Evolutionary conservation across 2,113 vertebrate genomes (phyloP).

Genomic region (Calonectris borealis): DNA sequence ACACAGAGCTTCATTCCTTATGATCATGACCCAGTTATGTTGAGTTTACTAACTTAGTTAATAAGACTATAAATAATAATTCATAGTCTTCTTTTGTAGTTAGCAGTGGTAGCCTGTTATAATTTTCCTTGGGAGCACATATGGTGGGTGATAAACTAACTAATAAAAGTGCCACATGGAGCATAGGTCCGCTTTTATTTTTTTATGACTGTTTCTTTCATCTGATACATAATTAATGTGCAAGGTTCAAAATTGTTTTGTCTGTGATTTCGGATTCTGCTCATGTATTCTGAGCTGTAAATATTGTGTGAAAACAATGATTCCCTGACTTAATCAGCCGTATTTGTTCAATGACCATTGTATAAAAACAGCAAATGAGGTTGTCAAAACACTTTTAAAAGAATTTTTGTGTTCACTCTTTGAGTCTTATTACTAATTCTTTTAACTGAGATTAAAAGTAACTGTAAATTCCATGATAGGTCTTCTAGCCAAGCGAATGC

Average conservation of each 20-base stretch:
- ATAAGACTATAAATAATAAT: constrained; percentile 70
- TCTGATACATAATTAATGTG: constrained; percentile 63
- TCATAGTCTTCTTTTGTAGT: constrained; percentile 45
- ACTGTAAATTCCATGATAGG: background rate
- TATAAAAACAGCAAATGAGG: background rate
- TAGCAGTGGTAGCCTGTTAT: constrained; percentile 50
- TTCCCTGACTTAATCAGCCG: background rate
- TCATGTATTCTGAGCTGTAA: background rate
- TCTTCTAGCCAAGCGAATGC: background rate
- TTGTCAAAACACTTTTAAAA: background rate
- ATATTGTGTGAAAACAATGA: background rate
- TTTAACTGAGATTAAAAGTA: background rate
- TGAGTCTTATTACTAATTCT: background rate
- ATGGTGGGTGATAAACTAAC: constrained; percentile 69
- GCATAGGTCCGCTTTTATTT: constrained; percentile 57
- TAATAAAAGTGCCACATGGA: constrained; percentile 67
- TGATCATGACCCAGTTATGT: background rate
- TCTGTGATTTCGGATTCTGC: background rate
- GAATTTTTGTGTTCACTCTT: background rate
- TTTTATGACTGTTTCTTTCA: constrained; percentile 60
- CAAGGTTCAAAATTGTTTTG: constrained; percentile 38
- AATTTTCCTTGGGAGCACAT: constrained; percentile 67
- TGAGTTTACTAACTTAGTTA: constrained; percentile 65
- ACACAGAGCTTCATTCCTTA: background rate
- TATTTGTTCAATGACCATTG: background rate